Conservation (phyloP, 2,888 invertebrate species). For the Coleophora flavipennella region DNA sequence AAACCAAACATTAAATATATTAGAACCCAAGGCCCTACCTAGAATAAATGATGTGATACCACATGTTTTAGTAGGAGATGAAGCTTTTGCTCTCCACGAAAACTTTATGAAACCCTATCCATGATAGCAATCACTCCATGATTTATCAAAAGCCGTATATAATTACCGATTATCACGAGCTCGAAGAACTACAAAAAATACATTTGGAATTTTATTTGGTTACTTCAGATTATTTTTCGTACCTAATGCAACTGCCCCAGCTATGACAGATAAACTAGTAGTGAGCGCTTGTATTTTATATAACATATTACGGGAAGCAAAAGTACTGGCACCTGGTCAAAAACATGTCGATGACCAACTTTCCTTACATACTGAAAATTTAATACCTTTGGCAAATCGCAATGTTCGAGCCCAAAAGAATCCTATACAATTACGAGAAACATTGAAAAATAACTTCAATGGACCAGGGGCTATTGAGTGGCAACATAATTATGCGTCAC, state of each 20-base stretch:
- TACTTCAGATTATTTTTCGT: conserved; percentile 19
- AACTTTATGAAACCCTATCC: conserved; percentile 15
- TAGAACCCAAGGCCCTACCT: conserved; percentile 12
- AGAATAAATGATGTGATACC: conserved; percentile 11
- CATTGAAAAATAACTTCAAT: no score
- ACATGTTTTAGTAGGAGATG: conserved; percentile 13
- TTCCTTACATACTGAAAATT: no score
- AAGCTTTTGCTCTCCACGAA: conserved; percentile 13
- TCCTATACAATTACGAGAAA: no score
- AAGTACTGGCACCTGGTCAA: neutral
- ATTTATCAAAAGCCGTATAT: conserved; percentile 12
- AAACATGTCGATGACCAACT: neutral
- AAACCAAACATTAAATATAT: conserved; percentile 12
- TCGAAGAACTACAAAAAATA: conserved; percentile 14
- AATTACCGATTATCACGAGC: conserved; percentile 13
- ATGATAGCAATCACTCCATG: conserved; percentile 10
- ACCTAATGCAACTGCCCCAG: conserved; percentile 11
- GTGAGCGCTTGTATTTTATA: neutral
- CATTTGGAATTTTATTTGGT: conserved; percentile 15
- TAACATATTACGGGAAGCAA: conserved; percentile 1
- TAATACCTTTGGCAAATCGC: no score
- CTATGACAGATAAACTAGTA: neutral
- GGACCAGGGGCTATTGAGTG: no score
- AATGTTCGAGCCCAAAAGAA: no score
- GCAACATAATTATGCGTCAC: no score